A percentile compares a stretch with the other conserved stretches of the same genome.
phyloP scores from a whole-genome alignment of 1,140 invertebrate species.

The Dreissena rostriformis region DNA sequence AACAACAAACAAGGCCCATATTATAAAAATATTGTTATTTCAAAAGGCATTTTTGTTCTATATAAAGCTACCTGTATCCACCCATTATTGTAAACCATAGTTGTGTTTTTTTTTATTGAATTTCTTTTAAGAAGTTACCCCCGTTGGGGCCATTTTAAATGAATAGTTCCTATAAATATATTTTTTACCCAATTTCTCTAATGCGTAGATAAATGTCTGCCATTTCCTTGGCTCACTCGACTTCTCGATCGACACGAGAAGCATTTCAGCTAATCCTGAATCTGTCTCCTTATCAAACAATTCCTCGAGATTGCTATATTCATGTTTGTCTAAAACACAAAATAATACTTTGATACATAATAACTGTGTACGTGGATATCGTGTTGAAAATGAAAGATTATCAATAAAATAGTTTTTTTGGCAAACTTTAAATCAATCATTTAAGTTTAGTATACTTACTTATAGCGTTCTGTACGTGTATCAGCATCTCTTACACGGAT shows the following conservation, averaged over 20 bases:
- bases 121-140: not conserved
- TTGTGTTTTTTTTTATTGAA: not conserved
- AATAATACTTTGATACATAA: no score
- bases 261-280: conserved; percentile 1
- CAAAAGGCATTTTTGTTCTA: not conserved
- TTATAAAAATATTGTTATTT: not conserved
- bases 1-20: not conserved
- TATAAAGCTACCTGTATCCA: not conserved
- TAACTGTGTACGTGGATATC: no score
- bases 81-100: not conserved
- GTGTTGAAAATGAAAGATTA: no score
- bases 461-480: no score
- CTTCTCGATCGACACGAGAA: not conserved
- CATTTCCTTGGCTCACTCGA: conserved; percentile 15
- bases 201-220: conserved; percentile 19
- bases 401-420: no score
- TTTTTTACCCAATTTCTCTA: not conserved
- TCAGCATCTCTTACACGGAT: no score
- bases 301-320: not conserved
- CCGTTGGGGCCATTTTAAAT: not conserved
- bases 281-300: not conserved
- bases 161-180: not conserved
- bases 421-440: no score
- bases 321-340: no score
- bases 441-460: no score